A percentile compares a stretch with the other conserved stretches of the same genome.
Evolutionary conservation across 35 echinoderm and acorn worm species (phyloP).

Genomic region (Anneissia japonica): DNA sequence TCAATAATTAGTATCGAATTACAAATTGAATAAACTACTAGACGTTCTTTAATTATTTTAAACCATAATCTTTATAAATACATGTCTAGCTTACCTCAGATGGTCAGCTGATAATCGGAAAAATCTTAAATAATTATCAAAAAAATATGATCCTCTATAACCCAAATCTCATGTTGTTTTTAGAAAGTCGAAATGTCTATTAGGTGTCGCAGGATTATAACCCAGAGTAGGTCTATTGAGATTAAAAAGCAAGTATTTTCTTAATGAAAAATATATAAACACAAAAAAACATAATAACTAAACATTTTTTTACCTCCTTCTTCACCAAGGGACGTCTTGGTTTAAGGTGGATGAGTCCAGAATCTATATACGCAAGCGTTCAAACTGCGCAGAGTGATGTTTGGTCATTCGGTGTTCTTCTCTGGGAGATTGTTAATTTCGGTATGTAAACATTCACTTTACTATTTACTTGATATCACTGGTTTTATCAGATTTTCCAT

Average conservation of each 20-base stretch:
- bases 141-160: background rate
- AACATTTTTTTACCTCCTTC: too few species aligned
- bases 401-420: conserved; percentile 84
- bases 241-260: too few species aligned
- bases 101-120: too few species aligned
- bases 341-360: conserved; percentile 82
- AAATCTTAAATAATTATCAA: background rate
- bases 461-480: background rate
- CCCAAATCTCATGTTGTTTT: too few species aligned
- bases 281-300: too few species aligned
- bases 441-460: conserved; percentile 31
- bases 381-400: conserved; percentile 62
- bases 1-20: background rate
- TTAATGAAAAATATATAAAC: too few species aligned
- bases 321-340: conserved; percentile 59
- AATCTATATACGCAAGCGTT: conserved; percentile 51
- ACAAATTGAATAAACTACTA: background rate
- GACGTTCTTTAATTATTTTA: background rate
- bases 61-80: background rate
- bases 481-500: background rate
- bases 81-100: background rate
- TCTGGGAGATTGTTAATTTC: conserved; percentile 72
- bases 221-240: too few species aligned
- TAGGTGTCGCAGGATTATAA: too few species aligned
- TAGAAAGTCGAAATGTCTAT: too few species aligned